phyloP scores from a whole-genome alignment of 2,113 vertebrate species.

The Brachyistius frenatus region DNA sequence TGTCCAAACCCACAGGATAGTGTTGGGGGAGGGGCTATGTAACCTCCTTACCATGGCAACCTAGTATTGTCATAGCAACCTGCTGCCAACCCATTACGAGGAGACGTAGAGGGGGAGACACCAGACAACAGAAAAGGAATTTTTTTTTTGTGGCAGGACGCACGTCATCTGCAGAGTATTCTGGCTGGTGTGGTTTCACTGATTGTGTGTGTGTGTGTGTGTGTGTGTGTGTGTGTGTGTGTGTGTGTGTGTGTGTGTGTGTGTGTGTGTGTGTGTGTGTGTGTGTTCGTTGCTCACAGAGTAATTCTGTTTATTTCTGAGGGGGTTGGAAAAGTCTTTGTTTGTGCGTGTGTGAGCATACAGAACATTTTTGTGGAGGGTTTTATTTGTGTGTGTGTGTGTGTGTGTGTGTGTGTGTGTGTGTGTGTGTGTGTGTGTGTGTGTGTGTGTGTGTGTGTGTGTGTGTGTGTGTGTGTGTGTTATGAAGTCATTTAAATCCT shows the following conservation, averaged over 20 bases:
- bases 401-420: slow-evolving; percentile 87
- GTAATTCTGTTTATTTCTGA: slow-evolving; percentile 8
- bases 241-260: slow-evolving; percentile 21
- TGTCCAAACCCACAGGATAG: slow-evolving; percentile 33
- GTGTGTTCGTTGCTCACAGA: slow-evolving; percentile 5
- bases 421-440: slow-evolving; percentile 22
- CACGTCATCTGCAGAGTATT: slow-evolving; percentile 53
- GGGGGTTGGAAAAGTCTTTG: too few species aligned
- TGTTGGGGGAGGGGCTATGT: slow-evolving; percentile 45
- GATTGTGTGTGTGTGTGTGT: neutral
- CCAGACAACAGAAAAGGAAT: slow-evolving; percentile 44
- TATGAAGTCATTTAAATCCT: slow-evolving; percentile 22
- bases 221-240: slow-evolving; percentile 26
- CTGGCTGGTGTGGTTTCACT: slow-evolving; percentile 45
- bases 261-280: slow-evolving; percentile 8
- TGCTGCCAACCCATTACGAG: slow-evolving; percentile 49
- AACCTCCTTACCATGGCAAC: slow-evolving; percentile 44
- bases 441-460: slow-evolving; percentile 80
- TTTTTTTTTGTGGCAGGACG: slow-evolving; percentile 22
- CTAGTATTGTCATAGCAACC: slow-evolving; percentile 60
- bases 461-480: slow-evolving; percentile 80
- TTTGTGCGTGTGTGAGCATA: slow-evolving; percentile 30
- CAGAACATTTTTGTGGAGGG: too few species aligned
- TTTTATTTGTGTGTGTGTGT: slow-evolving; percentile 58
- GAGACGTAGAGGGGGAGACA: slow-evolving; percentile 45